Base-by-base conservation (phyloP, 2,113 vertebrate species). In the Amazona vittata region DNA sequence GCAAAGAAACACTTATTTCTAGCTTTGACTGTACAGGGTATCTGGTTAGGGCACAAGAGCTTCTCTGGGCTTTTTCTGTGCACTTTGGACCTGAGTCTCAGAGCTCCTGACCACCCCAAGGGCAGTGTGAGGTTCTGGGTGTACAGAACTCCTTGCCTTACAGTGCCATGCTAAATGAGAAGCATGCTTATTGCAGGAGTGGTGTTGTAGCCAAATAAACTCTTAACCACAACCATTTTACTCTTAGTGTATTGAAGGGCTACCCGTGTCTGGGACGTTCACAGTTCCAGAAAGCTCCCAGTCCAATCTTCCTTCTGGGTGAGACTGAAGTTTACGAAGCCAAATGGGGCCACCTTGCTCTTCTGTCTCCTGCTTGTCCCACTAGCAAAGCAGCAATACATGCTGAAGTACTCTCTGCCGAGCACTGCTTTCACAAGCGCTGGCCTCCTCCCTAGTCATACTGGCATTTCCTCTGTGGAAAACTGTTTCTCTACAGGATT, bases 11-110 rank as follows among this genome's bases (percentile, higher is more conserved):
- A 9, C 6, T 60, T 60, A 0, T 62, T 91, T 87, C 65, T 62
- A 44, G 11, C 62, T 75, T 47, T 0, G 2, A 8, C 15, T 81
- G 8, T 29, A 41, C 0, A 1, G 46, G 2, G 1, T 35, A n/a
- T 29, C 31, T 67, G 31, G 8, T 17, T 71, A 25, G 24, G 26
- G 33, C 25, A 82, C 53, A 74, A 81, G 41, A 65, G 10, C 15
- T 53, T 65, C 67, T 78, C 46, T 43, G 35, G 47, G 17, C 17
- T 81, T 77, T 63, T 78, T 39, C n/a, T 70, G 17, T 88, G 46
- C 9, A 12, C 39, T 68, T 91, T 59, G 39, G 33, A 71, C 24
- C 18, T 46, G 57, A 47, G 24, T n/a, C 31, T 60, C 16, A 22
- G 25, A 70, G 55, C 22, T 84, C 12, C 33, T 68, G 39, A 69